These are phyloP conservation scores for Plecotus auritus DNA, from an alignment of 2,113 vertebrate species.

Conservation along the genomic window DNA sequence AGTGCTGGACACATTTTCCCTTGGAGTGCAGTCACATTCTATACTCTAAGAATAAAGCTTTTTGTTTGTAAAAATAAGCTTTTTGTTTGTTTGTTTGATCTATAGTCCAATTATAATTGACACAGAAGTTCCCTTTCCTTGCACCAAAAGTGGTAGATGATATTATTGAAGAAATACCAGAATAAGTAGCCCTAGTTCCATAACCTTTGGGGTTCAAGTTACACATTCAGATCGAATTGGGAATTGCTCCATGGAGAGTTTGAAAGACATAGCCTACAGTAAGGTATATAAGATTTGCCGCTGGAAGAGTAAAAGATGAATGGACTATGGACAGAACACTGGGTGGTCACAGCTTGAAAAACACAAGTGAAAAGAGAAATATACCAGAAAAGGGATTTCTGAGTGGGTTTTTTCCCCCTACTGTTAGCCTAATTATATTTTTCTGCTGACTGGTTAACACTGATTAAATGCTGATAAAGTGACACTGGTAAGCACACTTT, in stretches of 20 bases:
- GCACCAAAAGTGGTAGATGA: constrained; percentile 40
- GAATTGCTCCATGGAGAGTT: background rate
- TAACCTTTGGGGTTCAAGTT: background rate
- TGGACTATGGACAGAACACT: constrained; percentile 57
- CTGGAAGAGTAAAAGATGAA: constrained; percentile 57
- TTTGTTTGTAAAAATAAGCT: constrained; percentile 10
- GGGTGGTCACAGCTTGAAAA: constrained; percentile 69
- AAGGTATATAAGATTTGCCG: constrained; percentile 54
- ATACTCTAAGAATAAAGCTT: constrained; percentile 35
- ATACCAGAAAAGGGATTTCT: constrained; percentile 52
- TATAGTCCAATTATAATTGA: background rate
- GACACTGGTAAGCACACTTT: constrained; percentile 66
- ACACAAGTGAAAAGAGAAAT: constrained; percentile 63
- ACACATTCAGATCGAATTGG: background rate
- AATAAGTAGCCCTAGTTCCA: constrained; percentile 57
- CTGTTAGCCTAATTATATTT: constrained; percentile 72
- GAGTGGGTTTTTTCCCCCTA: constrained; percentile 27
- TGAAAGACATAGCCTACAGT: constrained; percentile 44
- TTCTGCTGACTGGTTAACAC: constrained; percentile 80
- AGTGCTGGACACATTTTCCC: constrained; percentile 19
- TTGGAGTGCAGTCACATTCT: constrained; percentile 46
- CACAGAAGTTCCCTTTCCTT: constrained; percentile 41
- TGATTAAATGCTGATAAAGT: constrained; percentile 75
- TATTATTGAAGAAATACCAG: constrained; percentile 54
- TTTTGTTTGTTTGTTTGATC: background rate